These are phyloP conservation scores for Aethina tumida DNA, from an alignment of 1,140 invertebrate species.

Conservation along the genomic window DNA sequence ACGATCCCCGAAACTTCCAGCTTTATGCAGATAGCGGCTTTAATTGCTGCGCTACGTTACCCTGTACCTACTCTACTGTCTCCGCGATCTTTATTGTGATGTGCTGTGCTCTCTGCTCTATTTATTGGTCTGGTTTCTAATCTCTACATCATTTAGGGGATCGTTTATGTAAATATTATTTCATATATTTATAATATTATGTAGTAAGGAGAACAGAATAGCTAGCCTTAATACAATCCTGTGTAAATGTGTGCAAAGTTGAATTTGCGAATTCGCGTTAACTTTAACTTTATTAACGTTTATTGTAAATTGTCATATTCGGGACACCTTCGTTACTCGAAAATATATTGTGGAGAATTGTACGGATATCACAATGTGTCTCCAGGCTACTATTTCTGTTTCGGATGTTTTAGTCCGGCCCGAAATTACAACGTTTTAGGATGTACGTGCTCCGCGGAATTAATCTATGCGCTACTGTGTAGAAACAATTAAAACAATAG, in stretches of 20 bases:
- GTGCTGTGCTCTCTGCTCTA: not conserved
- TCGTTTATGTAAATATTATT: too few species aligned
- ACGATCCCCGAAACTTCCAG: slow-evolving; percentile 23
- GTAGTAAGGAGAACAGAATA: too few species aligned
- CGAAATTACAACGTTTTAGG: too few species aligned
- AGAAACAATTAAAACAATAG: slow-evolving; percentile 19
- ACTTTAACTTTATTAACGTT: too few species aligned
- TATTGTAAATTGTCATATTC: slow-evolving; percentile 4
- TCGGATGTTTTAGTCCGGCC: too few species aligned
- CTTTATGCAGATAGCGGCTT: slow-evolving; percentile 32
- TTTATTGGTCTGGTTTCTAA: too few species aligned
- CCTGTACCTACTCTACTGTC: not conserved
- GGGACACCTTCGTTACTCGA: slow-evolving; percentile 1
- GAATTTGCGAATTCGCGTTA: not conserved
- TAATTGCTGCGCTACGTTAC: slow-evolving; percentile 20
- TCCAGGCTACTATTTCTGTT: too few species aligned
- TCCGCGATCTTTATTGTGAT: too few species aligned
- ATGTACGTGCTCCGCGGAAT: slow-evolving; percentile 11
- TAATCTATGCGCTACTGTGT: slow-evolving; percentile 12
- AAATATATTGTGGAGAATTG: slow-evolving; percentile 11
- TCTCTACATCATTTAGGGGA: too few species aligned
- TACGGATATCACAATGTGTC: slow-evolving; percentile 14
- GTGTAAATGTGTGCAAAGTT: not conserved
- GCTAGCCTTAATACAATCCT: too few species aligned
- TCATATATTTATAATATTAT: too few species aligned